phyloP scores from a whole-genome alignment of 2,888 invertebrate species.

The Hyppa rectilinea region DNA sequence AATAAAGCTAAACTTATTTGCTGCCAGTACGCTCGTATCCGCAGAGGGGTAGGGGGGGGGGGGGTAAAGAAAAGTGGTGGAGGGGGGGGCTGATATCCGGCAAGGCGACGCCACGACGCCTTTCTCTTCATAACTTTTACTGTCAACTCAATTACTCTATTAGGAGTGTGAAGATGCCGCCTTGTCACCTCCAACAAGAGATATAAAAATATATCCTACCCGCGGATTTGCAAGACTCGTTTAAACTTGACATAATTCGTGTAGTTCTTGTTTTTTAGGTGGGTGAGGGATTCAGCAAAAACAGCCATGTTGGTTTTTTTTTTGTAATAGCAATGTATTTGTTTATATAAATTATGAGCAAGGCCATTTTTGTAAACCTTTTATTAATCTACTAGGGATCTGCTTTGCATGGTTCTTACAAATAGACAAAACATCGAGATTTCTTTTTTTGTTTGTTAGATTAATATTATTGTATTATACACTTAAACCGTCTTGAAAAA shows the following conservation, averaged over 20 bases:
- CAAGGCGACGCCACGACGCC: conserved; percentile 84
- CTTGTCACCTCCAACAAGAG: conserved; percentile 60
- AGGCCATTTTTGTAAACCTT: background rate
- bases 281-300: conserved; percentile 13
- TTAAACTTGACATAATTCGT: conserved; percentile 52
- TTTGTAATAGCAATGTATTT: background rate
- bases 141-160: conserved; percentile 87
- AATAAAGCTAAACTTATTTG: conserved; percentile 68
- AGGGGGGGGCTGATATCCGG: conserved; percentile 81
- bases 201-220: conserved; percentile 65
- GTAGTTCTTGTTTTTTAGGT: conserved; percentile 40
- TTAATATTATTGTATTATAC: too few relatives aligned
- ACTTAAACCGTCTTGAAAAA: too few relatives aligned
- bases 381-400: too few relatives aligned
- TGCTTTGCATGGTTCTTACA: too few relatives aligned
- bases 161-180: conserved; percentile 72
- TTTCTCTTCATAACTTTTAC: conserved; percentile 87
- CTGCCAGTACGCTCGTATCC: conserved; percentile 79
- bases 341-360: background rate
- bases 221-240: conserved; percentile 52
- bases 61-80: conserved; percentile 77
- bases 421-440: too few relatives aligned
- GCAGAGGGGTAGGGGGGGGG: conserved; percentile 70
- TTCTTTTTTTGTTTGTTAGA: too few relatives aligned
- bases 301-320: background rate